Evolutionary conservation across 2,113 vertebrate species (phyloP).

Genomic region (Nymphicus hollandicus): DNA sequence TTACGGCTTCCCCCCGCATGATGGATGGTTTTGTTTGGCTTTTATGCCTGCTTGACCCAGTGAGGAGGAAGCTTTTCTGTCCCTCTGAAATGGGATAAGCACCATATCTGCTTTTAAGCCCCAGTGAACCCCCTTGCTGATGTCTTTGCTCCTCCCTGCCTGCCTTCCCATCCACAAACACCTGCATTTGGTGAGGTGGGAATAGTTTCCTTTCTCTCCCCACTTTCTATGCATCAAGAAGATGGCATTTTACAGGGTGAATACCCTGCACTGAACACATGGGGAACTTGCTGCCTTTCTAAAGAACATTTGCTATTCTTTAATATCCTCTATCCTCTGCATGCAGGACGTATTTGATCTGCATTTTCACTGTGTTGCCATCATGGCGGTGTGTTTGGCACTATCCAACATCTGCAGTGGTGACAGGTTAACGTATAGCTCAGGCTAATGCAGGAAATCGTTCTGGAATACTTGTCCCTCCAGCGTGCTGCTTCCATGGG

Average conservation of each 20-base stretch:
- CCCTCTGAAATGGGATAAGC: neutral
- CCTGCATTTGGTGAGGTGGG: neutral
- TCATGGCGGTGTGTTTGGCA: neutral
- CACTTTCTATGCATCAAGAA: neutral
- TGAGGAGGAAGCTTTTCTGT: neutral
- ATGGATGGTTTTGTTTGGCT: neutral
- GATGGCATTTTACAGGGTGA: neutral
- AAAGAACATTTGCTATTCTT: constrained; percentile 3
- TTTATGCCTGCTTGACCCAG: neutral
- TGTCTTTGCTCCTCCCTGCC: neutral
- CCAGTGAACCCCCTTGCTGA: neutral
- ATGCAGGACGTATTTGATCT: neutral
- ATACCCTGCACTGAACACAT: neutral
- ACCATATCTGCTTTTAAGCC: neutral
- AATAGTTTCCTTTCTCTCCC: neutral
- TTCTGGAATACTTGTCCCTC: constrained; percentile 33
- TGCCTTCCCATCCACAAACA: neutral
- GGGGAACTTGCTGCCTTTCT: neutral
- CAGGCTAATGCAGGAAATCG: constrained; percentile 25
- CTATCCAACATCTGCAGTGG: neutral
- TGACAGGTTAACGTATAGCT: constrained; percentile 3
- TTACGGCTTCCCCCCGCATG: neutral
- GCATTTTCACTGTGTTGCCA: neutral
- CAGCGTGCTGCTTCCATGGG: neutral
- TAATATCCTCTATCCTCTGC: constrained; percentile 14